These are phyloP conservation scores for Vicugna pacos DNA, from an alignment of 2,113 vertebrate genomes.

Conservation along the genomic window DNA sequence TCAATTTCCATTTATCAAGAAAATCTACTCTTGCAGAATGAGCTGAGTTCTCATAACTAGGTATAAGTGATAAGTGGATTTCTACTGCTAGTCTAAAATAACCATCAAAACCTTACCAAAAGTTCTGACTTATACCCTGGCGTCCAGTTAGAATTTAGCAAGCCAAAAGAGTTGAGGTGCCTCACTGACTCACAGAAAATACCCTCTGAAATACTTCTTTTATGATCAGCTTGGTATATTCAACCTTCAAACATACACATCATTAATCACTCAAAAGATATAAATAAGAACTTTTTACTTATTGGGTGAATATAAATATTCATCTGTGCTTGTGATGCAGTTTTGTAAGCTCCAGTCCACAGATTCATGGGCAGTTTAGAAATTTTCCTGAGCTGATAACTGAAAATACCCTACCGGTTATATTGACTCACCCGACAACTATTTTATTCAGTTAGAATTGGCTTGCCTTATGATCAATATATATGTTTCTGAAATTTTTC, in stretches of 20 bases:
- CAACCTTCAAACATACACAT: not conserved
- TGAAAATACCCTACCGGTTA: not conserved
- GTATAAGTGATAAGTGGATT: not conserved
- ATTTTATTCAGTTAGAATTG: constrained; percentile 1
- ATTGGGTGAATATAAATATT: not conserved
- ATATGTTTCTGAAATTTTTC: not conserved
- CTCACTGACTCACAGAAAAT: constrained; percentile 62
- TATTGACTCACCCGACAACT: not conserved
- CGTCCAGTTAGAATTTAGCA: constrained; percentile 50
- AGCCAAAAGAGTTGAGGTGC: not conserved
- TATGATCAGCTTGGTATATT: constrained; percentile 12
- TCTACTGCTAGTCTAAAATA: constrained; percentile 29
- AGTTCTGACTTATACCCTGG: not conserved
- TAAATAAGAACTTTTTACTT: constrained; percentile 3
- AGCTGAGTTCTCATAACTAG: not conserved
- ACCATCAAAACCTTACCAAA: constrained; percentile 22
- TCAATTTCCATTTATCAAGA: constrained; percentile 45
- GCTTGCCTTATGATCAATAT: not conserved
- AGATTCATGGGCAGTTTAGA: not conserved
- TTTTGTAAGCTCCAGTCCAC: not conserved
- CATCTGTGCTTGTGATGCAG: not conserved
- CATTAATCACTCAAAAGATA: not conserved
- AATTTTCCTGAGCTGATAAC: not conserved
- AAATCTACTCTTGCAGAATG: not conserved
- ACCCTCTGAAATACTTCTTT: not conserved